Base-by-base conservation (phyloP, 2,888 invertebrate species). In the Acanthopleura granulata region DNA sequence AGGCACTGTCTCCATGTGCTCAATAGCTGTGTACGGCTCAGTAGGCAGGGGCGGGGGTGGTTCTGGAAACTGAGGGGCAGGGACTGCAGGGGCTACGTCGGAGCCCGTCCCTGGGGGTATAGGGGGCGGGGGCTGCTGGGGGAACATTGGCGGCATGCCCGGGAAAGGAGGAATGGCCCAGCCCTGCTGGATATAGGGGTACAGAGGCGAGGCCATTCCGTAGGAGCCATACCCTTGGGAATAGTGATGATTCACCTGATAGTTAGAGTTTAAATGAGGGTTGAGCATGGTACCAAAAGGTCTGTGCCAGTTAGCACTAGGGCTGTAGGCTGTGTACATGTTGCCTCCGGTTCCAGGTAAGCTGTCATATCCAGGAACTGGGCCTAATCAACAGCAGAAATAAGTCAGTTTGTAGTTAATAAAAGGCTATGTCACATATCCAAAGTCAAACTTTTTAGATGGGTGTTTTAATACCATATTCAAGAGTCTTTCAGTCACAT, bases 31-130 rank as follows among this genome's bases (percentile, higher is more conserved):
- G 70, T 73, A 62, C 29, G 72, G 73, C 49, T 73, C 62, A 16
- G 15, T 62, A 6, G 57, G 71, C 3, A 71, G 71, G 1, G 71
- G 71, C 14, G 74, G 74, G 51, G 74, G 51, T 22, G 70, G 72
- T 29, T 72, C 18, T 16, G 66, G 6, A 25, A 27, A n/a, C 74
- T 74, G 57, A 66, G 74, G 1, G 79, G 81, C 25, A 79, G 76
- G 0, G 78, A 71, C n/a, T 77, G 76, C 12, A 78, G 75, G 27
- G 76, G 77, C 4, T 30, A 74, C 61, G 74, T 80, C 49, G 80
- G 78, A 73, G 79, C 74, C 29, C 79, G 72, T 1, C 79, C 78
- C 15, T 78, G 79, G 62, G 77, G 69, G 49, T 72, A 61, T 40
- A 74, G 72, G 66, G 16, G 66, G 66, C 1, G 66, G 66, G 3